These are phyloP conservation scores for Probosciger aterrimus DNA, from an alignment of 2,113 vertebrate species.

Conservation along the genomic window DNA sequence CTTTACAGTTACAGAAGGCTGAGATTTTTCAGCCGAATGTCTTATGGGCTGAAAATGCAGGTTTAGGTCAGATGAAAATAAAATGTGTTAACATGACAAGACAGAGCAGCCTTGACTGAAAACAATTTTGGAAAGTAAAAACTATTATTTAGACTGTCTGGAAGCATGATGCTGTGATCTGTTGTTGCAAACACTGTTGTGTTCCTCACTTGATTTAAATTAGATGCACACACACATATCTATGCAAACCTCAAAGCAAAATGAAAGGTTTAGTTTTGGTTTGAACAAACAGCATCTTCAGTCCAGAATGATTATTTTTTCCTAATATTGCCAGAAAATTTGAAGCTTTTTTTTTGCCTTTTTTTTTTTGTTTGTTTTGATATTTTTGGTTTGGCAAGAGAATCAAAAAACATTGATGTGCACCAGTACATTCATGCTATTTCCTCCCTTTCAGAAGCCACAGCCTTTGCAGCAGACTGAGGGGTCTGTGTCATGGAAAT, in stretches of 20 bases:
- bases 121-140: not conserved
- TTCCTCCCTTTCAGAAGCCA: conserved; percentile 45
- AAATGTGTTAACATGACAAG: not conserved
- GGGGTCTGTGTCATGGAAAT: conserved; percentile 54
- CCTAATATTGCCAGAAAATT: not conserved
- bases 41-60: not conserved
- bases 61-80: not conserved
- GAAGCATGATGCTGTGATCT: not conserved
- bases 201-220: not conserved
- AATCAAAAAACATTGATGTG: conserved; percentile 32
- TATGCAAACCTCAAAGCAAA: not conserved
- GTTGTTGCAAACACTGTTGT: not conserved
- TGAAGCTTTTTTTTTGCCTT: not conserved
- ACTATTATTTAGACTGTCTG: not conserved
- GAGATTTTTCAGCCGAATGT: not conserved
- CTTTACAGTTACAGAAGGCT: not conserved
- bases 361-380: not conserved
- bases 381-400: conserved; percentile 44
- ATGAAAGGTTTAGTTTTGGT: not conserved
- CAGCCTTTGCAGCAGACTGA: conserved; percentile 36
- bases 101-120: not conserved
- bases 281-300: not conserved
- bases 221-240: not conserved
- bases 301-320: not conserved
- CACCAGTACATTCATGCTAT: conserved; percentile 50